Evolutionary conservation across 2,888 invertebrate genomes (phyloP).

Genomic region (Tridacna crocea): DNA sequence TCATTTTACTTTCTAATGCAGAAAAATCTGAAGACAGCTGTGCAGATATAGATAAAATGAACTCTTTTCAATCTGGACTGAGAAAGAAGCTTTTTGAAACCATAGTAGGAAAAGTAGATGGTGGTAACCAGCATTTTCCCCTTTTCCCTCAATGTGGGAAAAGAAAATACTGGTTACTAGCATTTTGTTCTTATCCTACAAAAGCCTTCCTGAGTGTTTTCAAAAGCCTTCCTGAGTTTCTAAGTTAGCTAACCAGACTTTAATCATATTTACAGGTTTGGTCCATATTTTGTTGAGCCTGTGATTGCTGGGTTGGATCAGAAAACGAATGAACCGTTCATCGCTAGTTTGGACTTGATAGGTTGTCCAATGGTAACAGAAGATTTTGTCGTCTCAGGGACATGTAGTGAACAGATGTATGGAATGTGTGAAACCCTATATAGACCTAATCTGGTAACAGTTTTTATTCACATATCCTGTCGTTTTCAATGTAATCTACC

Average conservation of each 20-base stretch:
- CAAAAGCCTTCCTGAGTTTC: too few relatives aligned
- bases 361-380: constrained; percentile 95
- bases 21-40: neutral
- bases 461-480: neutral
- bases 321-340: constrained; percentile 92
- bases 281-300: constrained; percentile 99
- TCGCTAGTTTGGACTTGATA: constrained; percentile 98
- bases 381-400: constrained; percentile 99
- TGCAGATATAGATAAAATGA: neutral
- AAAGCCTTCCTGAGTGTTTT: too few relatives aligned
- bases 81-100: too few relatives aligned
- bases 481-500: neutral
- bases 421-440: constrained; percentile 98
- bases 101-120: too few relatives aligned
- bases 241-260: too few relatives aligned
- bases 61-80: too few relatives aligned
- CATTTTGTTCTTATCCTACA: too few relatives aligned
- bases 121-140: too few relatives aligned
- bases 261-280: constrained; percentile 88
- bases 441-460: constrained; percentile 91
- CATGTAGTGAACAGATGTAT: constrained; percentile 88
- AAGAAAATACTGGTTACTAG: too few relatives aligned
- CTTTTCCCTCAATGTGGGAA: too few relatives aligned
- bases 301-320: constrained; percentile 97
- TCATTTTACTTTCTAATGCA: too few relatives aligned